Base-by-base conservation (phyloP, 2,113 vertebrate species). In the Brevimyrus niger region DNA sequence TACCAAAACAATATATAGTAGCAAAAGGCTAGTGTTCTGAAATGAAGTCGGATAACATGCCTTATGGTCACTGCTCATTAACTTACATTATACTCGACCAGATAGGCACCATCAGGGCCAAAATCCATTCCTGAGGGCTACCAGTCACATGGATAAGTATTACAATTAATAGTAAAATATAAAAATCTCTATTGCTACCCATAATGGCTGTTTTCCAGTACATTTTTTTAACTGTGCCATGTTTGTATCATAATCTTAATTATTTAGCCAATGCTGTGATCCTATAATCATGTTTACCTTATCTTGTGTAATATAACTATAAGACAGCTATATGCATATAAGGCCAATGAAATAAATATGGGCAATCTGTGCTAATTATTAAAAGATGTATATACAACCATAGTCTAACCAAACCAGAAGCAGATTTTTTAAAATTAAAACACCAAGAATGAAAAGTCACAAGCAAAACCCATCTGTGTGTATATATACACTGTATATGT, bases 11-110 rank as follows among this genome's bases (percentile, higher is more conserved):
- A 88, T 69, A 21, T 91, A 46, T 51, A 80, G 31, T 7, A 42
- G 17, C 31, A 80, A 35, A 80, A 80, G 27, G 27, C 2, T 61
- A 53, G 58, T 80, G 38, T 89, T 88, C 89, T 94, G 85, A 96
- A 95, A 95, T 93, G 95, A 94, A 89, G 21, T 94, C 94, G 91
- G 58, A 53, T 90, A 93, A 91, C n/a, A 46, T 48, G 86, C 80
- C 73, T 92, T 91, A 90, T 90, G 90, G 92, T 91, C 48, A 3
- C 7, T 46, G 90, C 89, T 90, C 90, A 46, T 13, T 27, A 38
- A 38, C n/a, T 5, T 80, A 42, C 73, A 80, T 80, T 42, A 21
- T 42, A 80, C 35, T 38, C 6, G 3, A 42, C 15, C 35, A 76
- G 69, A 35, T 38, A 76, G 35, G 69, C 15, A 17, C 31, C 15